Evolutionary conservation across 2,113 vertebrate genomes (phyloP).

Genomic region (Grallaria varia): DNA sequence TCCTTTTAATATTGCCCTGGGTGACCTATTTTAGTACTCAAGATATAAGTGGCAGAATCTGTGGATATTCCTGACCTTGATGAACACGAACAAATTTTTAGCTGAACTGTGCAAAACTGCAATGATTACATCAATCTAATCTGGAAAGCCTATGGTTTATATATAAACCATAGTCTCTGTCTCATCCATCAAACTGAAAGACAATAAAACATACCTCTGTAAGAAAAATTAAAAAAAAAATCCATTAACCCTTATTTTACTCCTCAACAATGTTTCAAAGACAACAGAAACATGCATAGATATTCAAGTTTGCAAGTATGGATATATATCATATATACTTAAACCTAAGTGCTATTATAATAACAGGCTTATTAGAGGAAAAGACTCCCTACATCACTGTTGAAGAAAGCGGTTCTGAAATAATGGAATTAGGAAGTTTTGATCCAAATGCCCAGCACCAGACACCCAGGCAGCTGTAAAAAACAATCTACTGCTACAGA

Average conservation of each 20-base stretch:
- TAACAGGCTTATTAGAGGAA: not conserved
- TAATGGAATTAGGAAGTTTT: not conserved
- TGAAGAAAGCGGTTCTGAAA: not conserved
- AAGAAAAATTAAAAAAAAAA: not conserved
- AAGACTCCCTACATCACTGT: not conserved
- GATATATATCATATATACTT: not conserved
- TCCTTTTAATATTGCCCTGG: not conserved
- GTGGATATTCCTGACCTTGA: conserved; percentile 60
- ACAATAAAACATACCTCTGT: not conserved
- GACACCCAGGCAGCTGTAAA: not conserved
- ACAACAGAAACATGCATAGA: not conserved
- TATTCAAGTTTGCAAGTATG: not conserved
- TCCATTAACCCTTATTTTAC: conserved; percentile 10
- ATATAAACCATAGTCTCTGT: not conserved
- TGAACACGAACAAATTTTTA: conserved; percentile 65
- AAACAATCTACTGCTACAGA: not conserved
- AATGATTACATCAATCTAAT: conserved; percentile 58
- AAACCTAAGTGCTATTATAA: not conserved
- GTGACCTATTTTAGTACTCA: not conserved
- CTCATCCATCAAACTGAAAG: not conserved
- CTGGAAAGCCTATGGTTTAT: conserved; percentile 42
- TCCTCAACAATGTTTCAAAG: not conserved
- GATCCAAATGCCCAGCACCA: not conserved
- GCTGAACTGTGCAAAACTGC: conserved; percentile 67
- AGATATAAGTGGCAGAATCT: conserved; percentile 44